Evolutionary conservation across 2,113 vertebrate genomes (phyloP), one percentile per base, ranked within the genome.

Genomic region (Ceuthmochares aereus): DNA sequence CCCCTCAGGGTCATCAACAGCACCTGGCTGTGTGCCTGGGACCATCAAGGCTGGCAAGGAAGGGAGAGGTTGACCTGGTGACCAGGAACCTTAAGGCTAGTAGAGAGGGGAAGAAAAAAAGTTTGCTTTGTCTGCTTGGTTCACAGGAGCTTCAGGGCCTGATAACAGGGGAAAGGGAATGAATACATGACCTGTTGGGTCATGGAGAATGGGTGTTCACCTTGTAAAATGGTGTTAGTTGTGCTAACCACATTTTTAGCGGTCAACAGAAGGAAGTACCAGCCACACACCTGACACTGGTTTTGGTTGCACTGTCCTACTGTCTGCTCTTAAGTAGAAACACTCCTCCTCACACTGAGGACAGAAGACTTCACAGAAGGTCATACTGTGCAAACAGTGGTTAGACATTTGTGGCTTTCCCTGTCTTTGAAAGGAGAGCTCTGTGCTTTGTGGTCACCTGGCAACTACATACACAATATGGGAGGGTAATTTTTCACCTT

Each of bases 161-260:
- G 72, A 56, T 36, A 58, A 68, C 4, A 25, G 51, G 25, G 14
- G 17, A 66, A 74, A 51, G 20, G 27, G n/a, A 91, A 72, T 0
- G 8, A 80, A 63, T 23, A 21, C 0, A 1, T 47, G 16, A 56
- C 7, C 14, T 3, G 7, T 32, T 68, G 2, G 2, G 12, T 52
- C 43, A 27, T 49, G 60, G n/a, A 47, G 20, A 32, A 52, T 2
- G 0, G 13, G n/a, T 40, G 51, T 7, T 40, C 37, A 37, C 29
- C n/a, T 69, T 32, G 20, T 3, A 29, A 29, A 75, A 63, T 22
- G 51, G 11, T 1, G 4, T 13, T 59, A n/a, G 10, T 36, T 45
- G 30, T 22, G 29, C 8, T 27, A n/a, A 8, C 25, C 34, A 29
- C 4, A 4, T 3, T 54, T 25, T 0, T 0, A 12, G 42, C 13